Evolutionary conservation across 1,140 invertebrate genomes (phyloP), one percentile per base, ranked within the genome.

Genomic region (Drosophila bocqueti): DNA sequence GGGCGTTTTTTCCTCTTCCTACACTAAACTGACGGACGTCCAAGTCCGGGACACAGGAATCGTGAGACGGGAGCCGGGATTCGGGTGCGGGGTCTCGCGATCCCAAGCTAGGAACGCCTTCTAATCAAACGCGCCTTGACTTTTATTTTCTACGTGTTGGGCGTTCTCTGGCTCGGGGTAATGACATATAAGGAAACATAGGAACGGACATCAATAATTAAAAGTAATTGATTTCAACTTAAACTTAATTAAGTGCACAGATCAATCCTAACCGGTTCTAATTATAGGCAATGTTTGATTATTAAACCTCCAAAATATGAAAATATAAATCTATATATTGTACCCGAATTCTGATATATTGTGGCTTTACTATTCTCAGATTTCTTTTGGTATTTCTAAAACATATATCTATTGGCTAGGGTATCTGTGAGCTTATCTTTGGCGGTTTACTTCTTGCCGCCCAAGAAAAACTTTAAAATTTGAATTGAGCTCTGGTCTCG

Each of bases 111-210:
- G 64, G 47, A 76, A 84, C 77, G 83, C 79, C 69, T 57, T 52
- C 83, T 76, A 81, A 85, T 84, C 82, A 85, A 84, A 81, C 45
- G 24, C 50, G 57, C 15, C 62, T 63, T 61, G 42, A 49, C 21
- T 61, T 59, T 77, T 76, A 49, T 43, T 67, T 52, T 47, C 50
- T 61, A 58, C 49, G 68, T 68, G 65, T 21, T 55, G 29, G 29
- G 6, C 18, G 11, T 38, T 42, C 65, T 36, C 36, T 49, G 8
- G 7, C 21, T 21, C 0, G 21, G 55, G 16, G 52, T 43, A 40
- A n/a, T 5, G 7, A 4, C 3, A 15, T 55, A 21, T 4, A 11
- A 1, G 10, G 10, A 9, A 26, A 18, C 8, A 45, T 18, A 4
- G 3, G 3, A 15, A 1, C 2, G 11, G 2, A 6, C 43, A 21